These are phyloP conservation scores for Argopecten irradians DNA, from an alignment of 1,140 invertebrate genomes.

Conservation along the genomic window DNA sequence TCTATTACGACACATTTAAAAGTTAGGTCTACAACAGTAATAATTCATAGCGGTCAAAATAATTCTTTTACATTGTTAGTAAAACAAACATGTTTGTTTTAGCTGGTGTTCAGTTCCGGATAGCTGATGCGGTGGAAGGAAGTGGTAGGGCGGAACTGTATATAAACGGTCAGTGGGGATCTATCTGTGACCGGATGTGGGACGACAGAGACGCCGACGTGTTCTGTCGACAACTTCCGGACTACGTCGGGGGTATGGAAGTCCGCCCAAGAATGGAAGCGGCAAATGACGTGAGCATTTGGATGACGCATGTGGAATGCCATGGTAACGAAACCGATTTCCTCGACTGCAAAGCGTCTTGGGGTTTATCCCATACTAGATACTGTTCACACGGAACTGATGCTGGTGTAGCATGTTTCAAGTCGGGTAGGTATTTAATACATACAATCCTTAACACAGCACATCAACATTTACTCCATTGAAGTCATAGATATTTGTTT, in stretches of 20 bases:
- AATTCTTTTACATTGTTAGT: too few species aligned
- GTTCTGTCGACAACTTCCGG: conserved; percentile 62
- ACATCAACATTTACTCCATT: too few species aligned
- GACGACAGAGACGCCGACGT: conserved; percentile 63
- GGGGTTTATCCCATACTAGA: conserved; percentile 51
- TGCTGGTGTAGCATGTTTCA: conserved; percentile 64
- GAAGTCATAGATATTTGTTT: background rate
- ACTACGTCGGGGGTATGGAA: conserved; percentile 54
- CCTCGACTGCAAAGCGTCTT: conserved; percentile 59
- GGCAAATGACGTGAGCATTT: conserved; percentile 46
- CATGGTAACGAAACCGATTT: conserved; percentile 58
- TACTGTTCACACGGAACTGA: conserved; percentile 57
- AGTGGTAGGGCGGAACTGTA: conserved; percentile 86
- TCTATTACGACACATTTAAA: too few species aligned
- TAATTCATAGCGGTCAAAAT: too few species aligned
- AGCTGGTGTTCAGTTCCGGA: conserved; percentile 61
- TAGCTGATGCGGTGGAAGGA: conserved; percentile 50
- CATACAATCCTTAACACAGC: background rate
- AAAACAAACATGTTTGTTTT: conserved; percentile 13
- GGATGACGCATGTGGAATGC: conserved; percentile 64
- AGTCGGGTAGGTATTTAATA: conserved; percentile 56
- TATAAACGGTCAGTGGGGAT: conserved; percentile 69
- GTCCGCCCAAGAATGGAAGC: conserved; percentile 35
- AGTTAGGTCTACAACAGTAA: too few species aligned
- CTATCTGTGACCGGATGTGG: conserved; percentile 59